Evolutionary conservation across 2,888 invertebrate genomes (phyloP).

Genomic region (Dicycla oo): DNA sequence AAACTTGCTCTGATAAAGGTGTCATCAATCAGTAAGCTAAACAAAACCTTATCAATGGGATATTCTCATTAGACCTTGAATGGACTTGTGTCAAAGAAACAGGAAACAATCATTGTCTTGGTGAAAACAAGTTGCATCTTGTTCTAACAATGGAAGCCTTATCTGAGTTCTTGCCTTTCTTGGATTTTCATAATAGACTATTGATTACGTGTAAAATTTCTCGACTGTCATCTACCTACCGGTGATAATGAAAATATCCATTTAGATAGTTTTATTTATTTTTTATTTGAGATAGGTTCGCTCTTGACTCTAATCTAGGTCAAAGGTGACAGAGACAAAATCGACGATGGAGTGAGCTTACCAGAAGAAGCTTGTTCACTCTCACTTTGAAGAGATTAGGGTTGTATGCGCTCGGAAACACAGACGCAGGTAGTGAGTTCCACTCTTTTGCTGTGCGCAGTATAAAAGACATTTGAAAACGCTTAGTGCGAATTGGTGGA

Average conservation of each 20-base stretch:
- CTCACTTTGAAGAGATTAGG: too few relatives aligned
- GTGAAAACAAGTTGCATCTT: constrained; percentile 54
- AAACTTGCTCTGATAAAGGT: constrained; percentile 14
- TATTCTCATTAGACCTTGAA: constrained; percentile 41
- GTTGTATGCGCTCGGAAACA: too few relatives aligned
- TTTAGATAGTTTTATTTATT: too few relatives aligned
- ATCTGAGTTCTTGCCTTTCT: constrained; percentile 55
- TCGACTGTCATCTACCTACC: constrained; percentile 67
- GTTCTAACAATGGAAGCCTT: constrained; percentile 57
- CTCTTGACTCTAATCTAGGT: too few relatives aligned
- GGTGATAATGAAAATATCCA: constrained; percentile 46
- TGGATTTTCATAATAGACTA: constrained; percentile 62
- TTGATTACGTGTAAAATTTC: constrained; percentile 72
- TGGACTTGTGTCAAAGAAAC: constrained; percentile 38
- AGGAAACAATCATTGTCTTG: constrained; percentile 52
- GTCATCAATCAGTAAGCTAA: constrained; percentile 17
- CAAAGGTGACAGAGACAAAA: too few relatives aligned
- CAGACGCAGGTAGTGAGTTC: too few relatives aligned
- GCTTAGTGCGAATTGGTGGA: too few relatives aligned
- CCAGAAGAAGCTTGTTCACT: too few relatives aligned
- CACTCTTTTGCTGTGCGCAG: too few relatives aligned
- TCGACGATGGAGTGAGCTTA: too few relatives aligned
- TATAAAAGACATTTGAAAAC: too few relatives aligned
- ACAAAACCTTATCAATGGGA: constrained; percentile 32
- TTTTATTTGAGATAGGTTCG: too few relatives aligned